Base-by-base conservation (phyloP, 1,140 invertebrate species). In the Anastrepha ludens region DNA sequence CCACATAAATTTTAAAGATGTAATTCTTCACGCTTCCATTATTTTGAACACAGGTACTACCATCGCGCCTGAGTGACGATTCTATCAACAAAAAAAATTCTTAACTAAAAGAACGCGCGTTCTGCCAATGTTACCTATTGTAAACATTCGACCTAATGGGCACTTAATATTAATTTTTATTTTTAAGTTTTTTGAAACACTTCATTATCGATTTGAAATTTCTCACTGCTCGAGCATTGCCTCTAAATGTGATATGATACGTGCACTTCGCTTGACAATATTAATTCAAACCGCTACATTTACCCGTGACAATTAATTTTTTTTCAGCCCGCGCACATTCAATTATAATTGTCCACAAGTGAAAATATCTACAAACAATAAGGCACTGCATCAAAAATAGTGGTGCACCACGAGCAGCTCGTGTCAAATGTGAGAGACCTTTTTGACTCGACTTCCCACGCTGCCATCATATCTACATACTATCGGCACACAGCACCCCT, bases 371-470 rank as follows among this genome's bases (percentile, higher is more conserved):
- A 11, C 17, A 47, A 81, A 81, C 74, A 81, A 81, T 81, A 81
- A 81, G 74, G 50, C 47, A 81, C 74, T 55, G 74, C 47, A 78
- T 81, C 17, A 15, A 55, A 13, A 62, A 8, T 55, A 74, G 67
- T 74, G 41, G 41, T 74, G 44, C 17, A 5, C 39, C 17, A 13
- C 67, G 67, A 15, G 47, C 55, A 81, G 74, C 74, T 81, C 74
- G 74, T 81, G 74, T 81, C 55, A 55, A 81, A 81, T 81, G 74
- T 81, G 74, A 81, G 74, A 81, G 74, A 81, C 74, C 44, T 81
- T 55, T 81, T 81, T 50, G 74, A 55, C 74, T 81, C 74, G 74
- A 81, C 74, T 81, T 81, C 74, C 74, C 74, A 81, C 74, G 74
- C 74, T 81, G 50, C 47, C 50, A 29, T 81, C 44, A 81, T 9